Percentiles rank a stretch among this genome's conserved stretches.
Evolutionary conservation across 2,888 invertebrate genomes (phyloP).

Genomic region (Synergus japonicus): DNA sequence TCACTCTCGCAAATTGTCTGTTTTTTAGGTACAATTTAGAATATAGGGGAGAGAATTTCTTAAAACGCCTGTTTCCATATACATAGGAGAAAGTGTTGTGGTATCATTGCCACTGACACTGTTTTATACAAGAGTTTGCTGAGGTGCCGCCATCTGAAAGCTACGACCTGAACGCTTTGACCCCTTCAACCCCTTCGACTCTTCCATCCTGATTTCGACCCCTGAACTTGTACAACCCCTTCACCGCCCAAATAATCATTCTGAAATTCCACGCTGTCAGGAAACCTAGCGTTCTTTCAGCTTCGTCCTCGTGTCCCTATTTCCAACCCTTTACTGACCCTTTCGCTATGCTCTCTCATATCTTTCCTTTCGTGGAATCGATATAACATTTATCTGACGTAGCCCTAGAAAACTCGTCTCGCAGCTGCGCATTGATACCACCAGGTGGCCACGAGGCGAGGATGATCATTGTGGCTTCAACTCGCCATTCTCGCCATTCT

Average conservation of each 20-base stretch:
- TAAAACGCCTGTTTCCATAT: neutral
- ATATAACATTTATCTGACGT: constrained; percentile 57
- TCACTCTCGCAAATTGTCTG: neutral
- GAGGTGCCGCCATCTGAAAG: constrained; percentile 61
- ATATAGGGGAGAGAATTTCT: neutral
- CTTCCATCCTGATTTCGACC: constrained; percentile 18
- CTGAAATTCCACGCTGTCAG: constrained; percentile 45
- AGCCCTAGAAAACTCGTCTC: constrained; percentile 49
- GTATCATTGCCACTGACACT: constrained; percentile 56
- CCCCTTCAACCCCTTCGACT: constrained; percentile 26
- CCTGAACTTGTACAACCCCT: constrained; percentile 28
- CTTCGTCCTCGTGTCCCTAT: constrained; percentile 29
- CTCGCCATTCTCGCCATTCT: neutral
- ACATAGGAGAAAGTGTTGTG: constrained; percentile 40
- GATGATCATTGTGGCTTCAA: constrained; percentile 44
- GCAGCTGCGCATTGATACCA: constrained; percentile 56
- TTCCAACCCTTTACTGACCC: constrained; percentile 33
- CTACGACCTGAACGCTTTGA: constrained; percentile 59
- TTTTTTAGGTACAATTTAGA: neutral
- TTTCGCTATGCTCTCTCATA: constrained; percentile 46
- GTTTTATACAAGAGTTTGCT: constrained; percentile 43
- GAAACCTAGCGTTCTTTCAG: constrained; percentile 25
- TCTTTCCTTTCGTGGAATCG: constrained; percentile 54
- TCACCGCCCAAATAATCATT: constrained; percentile 42
- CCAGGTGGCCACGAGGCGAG: constrained; percentile 31